These are phyloP conservation scores for Harpagus bidentatus DNA, from an alignment of 2,113 vertebrate species.

Conservation along the genomic window DNA sequence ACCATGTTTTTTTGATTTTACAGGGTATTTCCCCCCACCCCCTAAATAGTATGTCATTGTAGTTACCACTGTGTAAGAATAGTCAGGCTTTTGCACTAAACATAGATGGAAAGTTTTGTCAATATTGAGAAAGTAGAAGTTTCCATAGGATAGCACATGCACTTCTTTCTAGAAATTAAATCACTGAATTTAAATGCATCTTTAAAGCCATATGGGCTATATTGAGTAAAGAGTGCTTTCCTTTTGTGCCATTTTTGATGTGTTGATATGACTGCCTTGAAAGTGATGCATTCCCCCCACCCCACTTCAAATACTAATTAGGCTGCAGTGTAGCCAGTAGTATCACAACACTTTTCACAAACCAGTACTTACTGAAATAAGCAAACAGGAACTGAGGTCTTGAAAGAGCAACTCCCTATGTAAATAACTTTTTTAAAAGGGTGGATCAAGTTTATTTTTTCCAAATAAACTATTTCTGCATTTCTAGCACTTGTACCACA, in stretches of 20 bases:
- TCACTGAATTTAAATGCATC: neutral
- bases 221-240: neutral
- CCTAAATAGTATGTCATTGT: neutral
- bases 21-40: neutral
- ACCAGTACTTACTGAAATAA: neutral
- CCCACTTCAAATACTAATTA: neutral
- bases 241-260: neutral
- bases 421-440: neutral
- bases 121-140: neutral
- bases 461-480: neutral
- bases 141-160: neutral
- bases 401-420: neutral
- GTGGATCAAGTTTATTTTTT: too few relatives aligned
- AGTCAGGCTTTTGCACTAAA: neutral
- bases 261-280: neutral
- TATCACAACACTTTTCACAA: neutral
- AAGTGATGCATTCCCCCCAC: neutral
- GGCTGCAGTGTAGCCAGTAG: neutral
- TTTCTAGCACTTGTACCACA: neutral
- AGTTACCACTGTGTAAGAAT: neutral
- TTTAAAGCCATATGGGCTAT: neutral
- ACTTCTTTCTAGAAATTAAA: neutral
- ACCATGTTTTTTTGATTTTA: fast-evolving
- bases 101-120: neutral
- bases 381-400: neutral